Percentiles rank a stretch among this genome's conserved stretches.
Evolutionary conservation across 92 coral and sea anemone genomes (phyloP).

Genomic region (Parazoanthus atlanticus): DNA sequence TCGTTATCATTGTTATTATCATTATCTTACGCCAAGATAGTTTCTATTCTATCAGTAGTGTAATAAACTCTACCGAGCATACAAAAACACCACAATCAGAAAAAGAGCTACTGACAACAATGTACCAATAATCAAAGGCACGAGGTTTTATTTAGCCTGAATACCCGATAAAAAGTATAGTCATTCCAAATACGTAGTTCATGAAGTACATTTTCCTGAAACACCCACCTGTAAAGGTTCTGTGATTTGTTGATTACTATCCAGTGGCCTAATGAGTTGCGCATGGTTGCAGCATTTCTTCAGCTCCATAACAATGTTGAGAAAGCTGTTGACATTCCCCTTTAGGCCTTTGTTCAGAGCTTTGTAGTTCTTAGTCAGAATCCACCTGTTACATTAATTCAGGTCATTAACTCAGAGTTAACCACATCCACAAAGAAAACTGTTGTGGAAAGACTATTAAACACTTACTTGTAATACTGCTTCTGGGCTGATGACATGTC

Average conservation of each 20-base stretch:
- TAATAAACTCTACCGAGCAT: not conserved
- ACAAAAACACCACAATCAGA: too few relatives aligned
- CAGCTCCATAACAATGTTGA: constrained; percentile 98
- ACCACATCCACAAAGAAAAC: not conserved
- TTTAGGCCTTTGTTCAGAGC: constrained; percentile 95
- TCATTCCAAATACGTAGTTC: not conserved
- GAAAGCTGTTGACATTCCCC: constrained; percentile 88
- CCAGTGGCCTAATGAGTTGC: constrained; percentile 78
- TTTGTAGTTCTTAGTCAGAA: constrained; percentile 91
- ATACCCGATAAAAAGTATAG: not conserved
- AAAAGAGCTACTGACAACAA: not conserved
- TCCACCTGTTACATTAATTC: constrained; percentile 73
- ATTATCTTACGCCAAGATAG: too few relatives aligned
- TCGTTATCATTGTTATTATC: too few relatives aligned
- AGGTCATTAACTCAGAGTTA: not conserved
- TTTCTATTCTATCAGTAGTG: not conserved
- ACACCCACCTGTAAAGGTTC: constrained; percentile 78
- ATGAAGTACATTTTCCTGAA: not conserved
- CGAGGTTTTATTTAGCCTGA: not conserved
- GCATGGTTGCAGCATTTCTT: constrained; percentile 97
- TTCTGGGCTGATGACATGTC: constrained; percentile 98
- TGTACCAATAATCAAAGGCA: not conserved
- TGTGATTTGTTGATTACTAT: constrained; percentile 50
- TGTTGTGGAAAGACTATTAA: not conserved
- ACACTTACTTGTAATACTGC: constrained; percentile 90